Evolutionary conservation across 2,113 vertebrate species (phyloP).

Genomic region (Delphinapterus leucas): DNA sequence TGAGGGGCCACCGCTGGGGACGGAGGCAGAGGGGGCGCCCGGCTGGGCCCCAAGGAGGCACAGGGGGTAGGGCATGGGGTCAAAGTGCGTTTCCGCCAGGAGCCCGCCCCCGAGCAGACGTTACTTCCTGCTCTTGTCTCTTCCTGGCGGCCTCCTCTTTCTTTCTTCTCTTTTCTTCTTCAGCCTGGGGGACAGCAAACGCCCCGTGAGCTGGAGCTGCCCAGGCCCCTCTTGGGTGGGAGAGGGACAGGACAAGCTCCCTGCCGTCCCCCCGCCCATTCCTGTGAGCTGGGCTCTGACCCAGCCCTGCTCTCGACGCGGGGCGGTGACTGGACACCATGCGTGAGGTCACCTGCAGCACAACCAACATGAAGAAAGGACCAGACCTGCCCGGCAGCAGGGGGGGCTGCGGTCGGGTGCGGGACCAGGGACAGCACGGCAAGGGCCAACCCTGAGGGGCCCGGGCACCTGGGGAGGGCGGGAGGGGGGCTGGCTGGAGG

Average conservation of each 20-base stretch:
- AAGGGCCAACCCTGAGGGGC: not conserved
- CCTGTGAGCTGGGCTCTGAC: not conserved
- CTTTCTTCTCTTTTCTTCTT: conserved; percentile 93
- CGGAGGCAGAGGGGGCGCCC: accelerated
- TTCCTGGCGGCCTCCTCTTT: conserved; percentile 92
- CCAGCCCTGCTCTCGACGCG: not conserved
- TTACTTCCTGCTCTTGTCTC: conserved; percentile 94
- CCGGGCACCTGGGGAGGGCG: not conserved
- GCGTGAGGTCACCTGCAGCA: not conserved
- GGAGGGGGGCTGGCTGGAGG: too few relatives aligned
- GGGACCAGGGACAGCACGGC: accelerated
- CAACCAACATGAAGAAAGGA: accelerated
- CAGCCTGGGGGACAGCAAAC: conserved; percentile 80
- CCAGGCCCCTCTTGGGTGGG: accelerated
- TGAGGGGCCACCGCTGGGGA: not conserved
- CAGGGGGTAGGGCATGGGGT: accelerated
- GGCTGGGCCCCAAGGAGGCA: not conserved
- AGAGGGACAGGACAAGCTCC: not conserved
- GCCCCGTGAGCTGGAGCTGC: not conserved
- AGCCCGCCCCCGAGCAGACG: accelerated
- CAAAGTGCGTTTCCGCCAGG: accelerated
- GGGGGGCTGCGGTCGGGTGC: accelerated
- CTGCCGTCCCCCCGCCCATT: accelerated
- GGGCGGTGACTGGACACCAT: not conserved
- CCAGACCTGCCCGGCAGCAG: accelerated